These are phyloP conservation scores for Pollenia labialis DNA, from an alignment of 2,888 invertebrate genomes.

Conservation along the genomic window DNA sequence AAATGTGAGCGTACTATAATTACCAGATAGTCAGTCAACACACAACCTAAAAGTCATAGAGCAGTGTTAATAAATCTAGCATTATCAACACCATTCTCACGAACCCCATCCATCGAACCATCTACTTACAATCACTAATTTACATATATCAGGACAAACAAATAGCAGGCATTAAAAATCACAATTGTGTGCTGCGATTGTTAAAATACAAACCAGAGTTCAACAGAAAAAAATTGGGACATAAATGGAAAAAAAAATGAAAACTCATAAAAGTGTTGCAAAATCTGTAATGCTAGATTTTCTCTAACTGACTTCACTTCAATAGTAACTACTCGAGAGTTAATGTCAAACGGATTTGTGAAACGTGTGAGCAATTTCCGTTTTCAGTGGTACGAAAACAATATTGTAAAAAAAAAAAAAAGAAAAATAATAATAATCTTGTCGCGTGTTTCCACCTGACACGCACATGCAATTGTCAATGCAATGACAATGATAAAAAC, in stretches of 20 bases:
- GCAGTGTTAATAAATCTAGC: conserved; percentile 43
- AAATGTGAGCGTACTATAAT: not conserved
- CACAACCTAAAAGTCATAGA: conserved; percentile 32
- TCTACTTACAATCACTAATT: not conserved
- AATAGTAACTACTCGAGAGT: conserved; percentile 14
- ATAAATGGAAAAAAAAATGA: conserved; percentile 10
- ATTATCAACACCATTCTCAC: conserved; percentile 24
- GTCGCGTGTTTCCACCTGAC: conserved; percentile 57
- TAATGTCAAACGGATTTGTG: conserved; percentile 55
- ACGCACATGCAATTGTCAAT: conserved; percentile 51
- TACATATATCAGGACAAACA: not conserved
- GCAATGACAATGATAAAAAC: conserved; percentile 29
- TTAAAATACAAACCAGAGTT: conserved; percentile 11
- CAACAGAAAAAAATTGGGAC: not conserved
- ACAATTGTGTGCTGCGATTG: not conserved
- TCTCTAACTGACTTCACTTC: conserved; percentile 22
- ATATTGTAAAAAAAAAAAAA: conserved; percentile 8
- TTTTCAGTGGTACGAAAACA: conserved; percentile 22
- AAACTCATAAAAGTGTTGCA: conserved; percentile 31
- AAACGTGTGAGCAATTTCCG: conserved; percentile 65
- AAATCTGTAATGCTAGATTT: conserved; percentile 31
- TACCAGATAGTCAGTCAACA: conserved; percentile 17
- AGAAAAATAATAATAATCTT: conserved; percentile 12
- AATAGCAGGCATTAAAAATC: not conserved
- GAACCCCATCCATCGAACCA: not conserved